These are phyloP conservation scores for Nasua narica DNA, from an alignment of 2,797 vertebrate species.

Conservation along the genomic window DNA sequence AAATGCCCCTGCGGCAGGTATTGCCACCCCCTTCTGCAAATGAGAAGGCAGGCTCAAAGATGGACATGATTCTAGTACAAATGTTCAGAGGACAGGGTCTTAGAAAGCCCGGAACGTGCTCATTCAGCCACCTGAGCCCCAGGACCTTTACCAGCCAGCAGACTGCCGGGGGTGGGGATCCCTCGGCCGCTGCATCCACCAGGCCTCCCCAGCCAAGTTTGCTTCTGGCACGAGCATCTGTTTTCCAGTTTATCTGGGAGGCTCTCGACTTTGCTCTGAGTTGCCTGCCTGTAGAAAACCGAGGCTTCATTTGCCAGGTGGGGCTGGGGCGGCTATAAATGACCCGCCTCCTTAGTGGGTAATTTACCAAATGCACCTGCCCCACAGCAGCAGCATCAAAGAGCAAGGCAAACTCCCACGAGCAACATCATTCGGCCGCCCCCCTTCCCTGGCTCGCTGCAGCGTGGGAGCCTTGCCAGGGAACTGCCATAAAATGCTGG, in stretches of 20 bases:
- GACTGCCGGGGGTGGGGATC: not conserved
- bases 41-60: not conserved
- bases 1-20: not conserved
- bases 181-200: not conserved
- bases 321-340: not conserved
- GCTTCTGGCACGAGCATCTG: conserved; percentile 25
- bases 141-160: not conserved
- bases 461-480: conserved; percentile 29
- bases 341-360: conserved; percentile 14
- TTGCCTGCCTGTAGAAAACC: not conserved
- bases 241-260: conserved; percentile 35
- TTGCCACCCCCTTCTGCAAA: not conserved
- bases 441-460: not conserved
- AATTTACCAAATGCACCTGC: conserved; percentile 67
- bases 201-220: not conserved
- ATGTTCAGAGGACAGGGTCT: not conserved
- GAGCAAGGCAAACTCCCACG: not conserved
- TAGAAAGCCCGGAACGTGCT: not conserved
- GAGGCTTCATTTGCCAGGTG: conserved; percentile 39
- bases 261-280: conserved; percentile 23
- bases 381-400: conserved; percentile 48
- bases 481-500: conserved; percentile 13
- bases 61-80: not conserved
- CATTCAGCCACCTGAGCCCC: not conserved
- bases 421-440: conserved; percentile 56